Evolutionary conservation across 2,888 invertebrate genomes (phyloP).

Genomic region (Sarcophaga subvicina): DNA sequence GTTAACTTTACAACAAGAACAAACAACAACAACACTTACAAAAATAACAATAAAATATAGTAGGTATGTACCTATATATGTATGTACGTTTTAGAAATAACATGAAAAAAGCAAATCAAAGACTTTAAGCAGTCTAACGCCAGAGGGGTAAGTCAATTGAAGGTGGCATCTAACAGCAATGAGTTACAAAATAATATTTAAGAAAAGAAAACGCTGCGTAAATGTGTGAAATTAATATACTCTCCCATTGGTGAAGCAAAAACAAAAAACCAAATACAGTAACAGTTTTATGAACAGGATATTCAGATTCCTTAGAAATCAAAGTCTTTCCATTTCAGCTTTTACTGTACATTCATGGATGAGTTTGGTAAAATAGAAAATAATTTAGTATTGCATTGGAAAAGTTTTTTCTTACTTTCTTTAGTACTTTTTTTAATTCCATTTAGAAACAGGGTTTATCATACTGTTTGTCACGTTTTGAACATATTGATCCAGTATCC

Average conservation of each 20-base stretch:
- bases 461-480: too few species aligned
- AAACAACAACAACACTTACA: neutral
- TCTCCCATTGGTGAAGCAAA: neutral
- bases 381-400: constrained; percentile 61
- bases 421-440: neutral
- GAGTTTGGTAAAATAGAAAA: constrained; percentile 25
- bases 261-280: neutral
- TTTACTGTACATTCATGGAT: neutral
- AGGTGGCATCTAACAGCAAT: constrained; percentile 24
- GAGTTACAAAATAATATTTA: constrained; percentile 53
- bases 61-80: too few species aligned
- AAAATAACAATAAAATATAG: too few species aligned
- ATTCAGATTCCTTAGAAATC: neutral
- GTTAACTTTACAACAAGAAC: constrained; percentile 53
- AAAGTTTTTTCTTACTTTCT: constrained; percentile 10
- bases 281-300: neutral
- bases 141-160: neutral
- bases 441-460: neutral
- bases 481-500: too few species aligned
- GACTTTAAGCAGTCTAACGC: constrained; percentile 46
- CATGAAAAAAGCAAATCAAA: neutral
- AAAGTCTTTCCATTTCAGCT: neutral
- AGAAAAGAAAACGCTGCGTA: constrained; percentile 60
- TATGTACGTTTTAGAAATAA: neutral
- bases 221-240: constrained; percentile 68